Base-by-base conservation (phyloP, 1,140 invertebrate species). In the Samia ricini region DNA sequence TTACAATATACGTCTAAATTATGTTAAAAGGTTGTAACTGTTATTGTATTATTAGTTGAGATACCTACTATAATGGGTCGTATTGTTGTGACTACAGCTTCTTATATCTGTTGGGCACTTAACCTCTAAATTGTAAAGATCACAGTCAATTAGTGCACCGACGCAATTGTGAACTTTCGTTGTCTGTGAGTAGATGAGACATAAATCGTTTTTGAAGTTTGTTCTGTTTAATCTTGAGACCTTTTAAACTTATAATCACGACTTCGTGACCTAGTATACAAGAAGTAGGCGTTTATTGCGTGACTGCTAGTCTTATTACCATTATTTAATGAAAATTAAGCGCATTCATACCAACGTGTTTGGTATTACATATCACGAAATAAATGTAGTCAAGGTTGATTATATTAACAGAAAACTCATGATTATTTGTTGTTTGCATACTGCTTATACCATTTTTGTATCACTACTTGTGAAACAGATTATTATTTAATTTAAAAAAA, bases 111-210 rank as follows among this genome's bases (percentile, higher is more conserved):
- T 74, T 70, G 68, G 56, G 76, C 81, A 85, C 77, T 88, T 88
- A 81, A 88, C 85, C 85, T 72, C 59, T 83, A 84, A 83, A 81
- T 83, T 68, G 68, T 75, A 74, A 76, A 79, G 81, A 77, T 84
- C 79, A 74, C 66, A 84, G 76, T 79, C 79, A 83, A 88, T 84
- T 88, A 83, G 74, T 75, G 62, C 69, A 66, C 62, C 76, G 77
- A 82, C 80, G 81, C 80, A 83, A 76, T 85, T 84, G 76, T 81
- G 79, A 82, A 80, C 76, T 82, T 81, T 77, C 79, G 74, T 77
- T 72, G 77, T 79, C 72, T 74, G 68, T 69, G 64, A 65, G 76
- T 68, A 74, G 78, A 83, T 66, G 74, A 78, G 68, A 73, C 68
- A 73, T 77, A 81, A 77, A 69, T 64, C 68, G 68, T 52, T 18